phyloP scores from a whole-genome alignment of 2,888 invertebrate species.

The Eucera pruinosa region DNA sequence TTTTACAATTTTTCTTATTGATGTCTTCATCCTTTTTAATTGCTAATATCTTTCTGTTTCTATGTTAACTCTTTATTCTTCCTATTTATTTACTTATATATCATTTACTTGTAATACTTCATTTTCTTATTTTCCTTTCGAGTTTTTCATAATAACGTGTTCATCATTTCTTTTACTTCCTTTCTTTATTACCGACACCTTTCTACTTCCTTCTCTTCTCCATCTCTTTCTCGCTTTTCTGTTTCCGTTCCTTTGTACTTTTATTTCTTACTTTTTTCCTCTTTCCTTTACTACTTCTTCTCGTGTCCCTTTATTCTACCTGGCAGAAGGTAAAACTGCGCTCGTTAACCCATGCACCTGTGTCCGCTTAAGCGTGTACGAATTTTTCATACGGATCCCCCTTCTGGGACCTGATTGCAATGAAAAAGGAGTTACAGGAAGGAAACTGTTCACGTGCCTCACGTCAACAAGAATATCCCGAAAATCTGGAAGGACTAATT shows the following conservation, averaged over 20 bases:
- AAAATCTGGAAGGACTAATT: conserved; percentile 15
- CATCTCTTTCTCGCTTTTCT: background rate
- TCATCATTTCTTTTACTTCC: conserved; percentile 6
- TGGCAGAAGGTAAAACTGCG: conserved; percentile 55
- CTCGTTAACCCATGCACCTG: conserved; percentile 80
- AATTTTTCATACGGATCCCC: conserved; percentile 78
- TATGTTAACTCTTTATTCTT: too few relatives aligned
- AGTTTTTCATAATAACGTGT: too few relatives aligned
- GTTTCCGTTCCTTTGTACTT: conserved; percentile 18
- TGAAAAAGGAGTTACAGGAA: conserved; percentile 22
- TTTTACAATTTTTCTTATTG: too few relatives aligned
- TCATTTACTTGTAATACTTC: too few relatives aligned
- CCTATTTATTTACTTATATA: too few relatives aligned
- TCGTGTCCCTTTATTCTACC: conserved; percentile 47
- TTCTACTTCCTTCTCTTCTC: conserved; percentile 33
- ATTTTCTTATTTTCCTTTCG: too few relatives aligned
- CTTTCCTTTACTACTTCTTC: conserved; percentile 18
- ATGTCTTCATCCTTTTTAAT: too few relatives aligned
- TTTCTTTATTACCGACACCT: conserved; percentile 16
- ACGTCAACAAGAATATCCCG: conserved; percentile 36
- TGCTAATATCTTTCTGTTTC: too few relatives aligned
- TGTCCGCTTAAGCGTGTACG: conserved; percentile 71
- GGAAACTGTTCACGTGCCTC: conserved; percentile 49
- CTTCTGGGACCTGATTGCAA: conserved; percentile 21
- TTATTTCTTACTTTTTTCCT: conserved; percentile 14